phyloP scores from a whole-genome alignment of 1,140 invertebrate genomes.

The Zaprionus gabonicus region DNA sequence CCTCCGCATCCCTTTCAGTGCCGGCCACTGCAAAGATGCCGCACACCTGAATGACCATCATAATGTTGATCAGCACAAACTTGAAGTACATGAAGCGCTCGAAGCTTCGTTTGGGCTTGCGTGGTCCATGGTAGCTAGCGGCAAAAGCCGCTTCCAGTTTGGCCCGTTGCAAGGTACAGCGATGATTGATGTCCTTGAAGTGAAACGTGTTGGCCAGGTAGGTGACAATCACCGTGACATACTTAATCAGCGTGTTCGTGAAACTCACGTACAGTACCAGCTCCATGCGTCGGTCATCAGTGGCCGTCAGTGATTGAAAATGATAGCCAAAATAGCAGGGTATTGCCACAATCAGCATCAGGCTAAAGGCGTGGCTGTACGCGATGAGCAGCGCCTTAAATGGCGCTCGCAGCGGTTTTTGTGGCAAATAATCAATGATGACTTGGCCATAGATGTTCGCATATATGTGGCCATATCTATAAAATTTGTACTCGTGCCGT shows the following conservation, averaged over 20 bases:
- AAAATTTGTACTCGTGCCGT: slow-evolving; percentile 71
- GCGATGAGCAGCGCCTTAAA: slow-evolving; percentile 42
- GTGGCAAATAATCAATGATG: slow-evolving; percentile 74
- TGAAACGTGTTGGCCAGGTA: slow-evolving; percentile 73
- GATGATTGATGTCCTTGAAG: slow-evolving; percentile 62
- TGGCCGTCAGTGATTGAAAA: slow-evolving; percentile 49
- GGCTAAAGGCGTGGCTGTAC: slow-evolving; percentile 64
- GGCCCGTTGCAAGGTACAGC: slow-evolving; percentile 54
- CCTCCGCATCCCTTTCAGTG: not conserved
- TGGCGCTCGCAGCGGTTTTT: slow-evolving; percentile 32
- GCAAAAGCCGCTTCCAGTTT: slow-evolving; percentile 51
- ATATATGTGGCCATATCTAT: slow-evolving; percentile 72
- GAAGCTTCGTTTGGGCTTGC: slow-evolving; percentile 41
- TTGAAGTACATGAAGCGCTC: slow-evolving; percentile 73
- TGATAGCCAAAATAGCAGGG: slow-evolving; percentile 68
- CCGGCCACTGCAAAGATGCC: slow-evolving; percentile 54
- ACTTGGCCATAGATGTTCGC: slow-evolving; percentile 72
- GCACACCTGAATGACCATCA: slow-evolving; percentile 73
- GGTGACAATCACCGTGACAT: slow-evolving; percentile 66
- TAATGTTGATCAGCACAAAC: slow-evolving; percentile 70
- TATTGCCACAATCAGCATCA: slow-evolving; percentile 62
- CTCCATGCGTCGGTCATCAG: slow-evolving; percentile 59
- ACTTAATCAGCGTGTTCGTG: slow-evolving; percentile 75
- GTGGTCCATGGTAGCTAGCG: slow-evolving; percentile 23
- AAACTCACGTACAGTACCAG: slow-evolving; percentile 67